phyloP scores from a whole-genome alignment of 2,888 invertebrate genomes.

The Noctua fimbriata region DNA sequence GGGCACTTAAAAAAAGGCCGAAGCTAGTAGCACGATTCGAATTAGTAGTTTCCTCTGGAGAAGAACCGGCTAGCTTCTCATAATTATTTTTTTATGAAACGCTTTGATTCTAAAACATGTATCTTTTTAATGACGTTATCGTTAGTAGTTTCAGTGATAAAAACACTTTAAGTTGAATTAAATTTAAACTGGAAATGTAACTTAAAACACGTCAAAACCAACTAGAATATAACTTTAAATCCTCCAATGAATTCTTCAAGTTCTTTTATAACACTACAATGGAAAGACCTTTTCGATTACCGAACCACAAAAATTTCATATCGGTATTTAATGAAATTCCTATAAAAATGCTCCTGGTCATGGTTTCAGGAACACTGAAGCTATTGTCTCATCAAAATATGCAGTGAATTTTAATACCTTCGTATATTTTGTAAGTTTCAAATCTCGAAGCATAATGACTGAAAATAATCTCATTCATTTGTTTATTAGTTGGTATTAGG shows the following conservation, averaged over 20 bases:
- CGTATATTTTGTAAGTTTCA: not conserved
- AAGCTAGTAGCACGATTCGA: not conserved
- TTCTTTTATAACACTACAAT: slow-evolving; percentile 17
- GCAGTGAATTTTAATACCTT: not conserved
- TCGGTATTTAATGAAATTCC: slow-evolving; percentile 25
- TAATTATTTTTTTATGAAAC: not conserved
- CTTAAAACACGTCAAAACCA: no score
- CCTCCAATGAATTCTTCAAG: slow-evolving; percentile 9
- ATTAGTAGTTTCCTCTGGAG: not conserved
- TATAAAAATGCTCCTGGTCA: slow-evolving; percentile 10
- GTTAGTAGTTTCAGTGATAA: not conserved
- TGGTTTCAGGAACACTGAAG: not conserved
- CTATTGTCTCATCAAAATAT: not conserved
- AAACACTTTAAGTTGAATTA: not conserved
- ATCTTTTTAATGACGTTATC: not conserved
- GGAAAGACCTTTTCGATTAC: slow-evolving; percentile 8
- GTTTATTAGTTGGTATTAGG: not conserved
- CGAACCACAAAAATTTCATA: not conserved
- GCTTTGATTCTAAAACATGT: not conserved
- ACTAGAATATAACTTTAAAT: not conserved
- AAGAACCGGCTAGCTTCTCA: not conserved
- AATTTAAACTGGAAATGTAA: not conserved
- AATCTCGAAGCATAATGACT: not conserved
- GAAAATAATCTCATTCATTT: not conserved
- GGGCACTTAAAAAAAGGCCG: not conserved